phyloP scores from a whole-genome alignment of 2,797 vertebrate genomes.

The Acrossocheilus wenchowensis region DNA sequence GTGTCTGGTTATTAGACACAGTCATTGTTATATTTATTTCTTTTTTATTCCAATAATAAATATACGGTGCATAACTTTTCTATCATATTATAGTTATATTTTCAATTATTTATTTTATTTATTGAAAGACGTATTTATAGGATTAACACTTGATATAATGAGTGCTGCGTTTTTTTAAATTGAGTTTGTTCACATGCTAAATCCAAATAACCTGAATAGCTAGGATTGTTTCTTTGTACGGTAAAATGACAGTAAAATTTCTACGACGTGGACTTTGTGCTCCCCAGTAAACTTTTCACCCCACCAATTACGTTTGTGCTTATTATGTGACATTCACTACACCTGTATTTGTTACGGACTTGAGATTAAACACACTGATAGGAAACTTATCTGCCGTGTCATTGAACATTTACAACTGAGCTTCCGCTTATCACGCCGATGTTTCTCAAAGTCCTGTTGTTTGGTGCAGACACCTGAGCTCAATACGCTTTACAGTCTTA shows the following conservation, averaged over 20 bases:
- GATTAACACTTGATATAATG: not conserved
- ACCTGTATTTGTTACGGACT: constrained; percentile 17
- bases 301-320: not conserved
- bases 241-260: constrained; percentile 23
- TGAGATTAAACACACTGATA: constrained; percentile 36
- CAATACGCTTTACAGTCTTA: constrained; percentile 32
- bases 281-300: constrained; percentile 35
- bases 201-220: not conserved
- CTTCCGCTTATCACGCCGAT: not conserved
- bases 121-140: not conserved
- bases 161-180: not conserved
- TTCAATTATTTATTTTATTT: not conserved
- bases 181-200: not conserved
- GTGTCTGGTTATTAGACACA: not conserved
- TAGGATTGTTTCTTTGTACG: not conserved
- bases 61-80: not conserved
- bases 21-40: not conserved
- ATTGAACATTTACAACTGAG: constrained; percentile 8
- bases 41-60: not conserved
- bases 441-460: constrained; percentile 34
- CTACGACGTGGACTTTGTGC: constrained; percentile 26
- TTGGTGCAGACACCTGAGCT: not conserved
- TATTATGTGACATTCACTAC: constrained; percentile 26
- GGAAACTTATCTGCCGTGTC: constrained; percentile 27
- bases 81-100: not conserved